A percentile compares a stretch with the other conserved stretches of the same genome.
phyloP scores from a whole-genome alignment of 1,140 invertebrate genomes.

The Bombus vancouverensis region DNA sequence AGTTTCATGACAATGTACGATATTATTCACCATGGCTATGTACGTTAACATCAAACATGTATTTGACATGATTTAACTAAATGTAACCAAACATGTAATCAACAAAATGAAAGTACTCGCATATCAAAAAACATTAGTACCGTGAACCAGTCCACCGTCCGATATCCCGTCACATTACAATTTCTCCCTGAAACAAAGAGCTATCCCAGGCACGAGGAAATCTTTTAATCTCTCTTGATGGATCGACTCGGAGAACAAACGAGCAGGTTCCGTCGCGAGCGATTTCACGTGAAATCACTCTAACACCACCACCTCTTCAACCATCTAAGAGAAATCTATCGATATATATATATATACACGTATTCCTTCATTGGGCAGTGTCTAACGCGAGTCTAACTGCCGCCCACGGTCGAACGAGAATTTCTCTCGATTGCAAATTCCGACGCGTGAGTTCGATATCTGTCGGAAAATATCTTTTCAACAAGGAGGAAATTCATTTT shows the following conservation, averaged over 20 bases:
- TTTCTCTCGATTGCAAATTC: slow-evolving; percentile 29
- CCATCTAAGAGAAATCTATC: background rate
- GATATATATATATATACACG: background rate
- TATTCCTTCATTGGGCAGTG: background rate
- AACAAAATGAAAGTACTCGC: background rate
- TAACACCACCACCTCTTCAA: background rate
- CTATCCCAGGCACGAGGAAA: background rate
- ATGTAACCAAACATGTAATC: background rate
- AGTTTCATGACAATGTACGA: background rate
- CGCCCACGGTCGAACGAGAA: background rate
- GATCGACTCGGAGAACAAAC: slow-evolving; percentile 2
- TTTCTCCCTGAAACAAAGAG: slow-evolving; percentile 6
- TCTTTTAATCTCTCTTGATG: slow-evolving; percentile 22
- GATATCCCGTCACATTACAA: background rate
- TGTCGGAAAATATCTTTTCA: background rate
- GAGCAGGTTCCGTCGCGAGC: background rate
- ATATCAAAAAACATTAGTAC: background rate
- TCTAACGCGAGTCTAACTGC: background rate
- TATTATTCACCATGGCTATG: background rate
- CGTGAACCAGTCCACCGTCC: background rate
- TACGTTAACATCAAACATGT: background rate
- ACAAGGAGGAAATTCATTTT: slow-evolving; percentile 32
- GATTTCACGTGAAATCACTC: slow-evolving; percentile 23
- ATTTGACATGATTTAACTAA: background rate
- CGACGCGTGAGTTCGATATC: slow-evolving; percentile 13